Evolutionary conservation across 37 sponge, comb jelly and placozoan species (phyloP), one percentile per base, ranked within the genome.

Genomic region (Halichondria panicea): DNA sequence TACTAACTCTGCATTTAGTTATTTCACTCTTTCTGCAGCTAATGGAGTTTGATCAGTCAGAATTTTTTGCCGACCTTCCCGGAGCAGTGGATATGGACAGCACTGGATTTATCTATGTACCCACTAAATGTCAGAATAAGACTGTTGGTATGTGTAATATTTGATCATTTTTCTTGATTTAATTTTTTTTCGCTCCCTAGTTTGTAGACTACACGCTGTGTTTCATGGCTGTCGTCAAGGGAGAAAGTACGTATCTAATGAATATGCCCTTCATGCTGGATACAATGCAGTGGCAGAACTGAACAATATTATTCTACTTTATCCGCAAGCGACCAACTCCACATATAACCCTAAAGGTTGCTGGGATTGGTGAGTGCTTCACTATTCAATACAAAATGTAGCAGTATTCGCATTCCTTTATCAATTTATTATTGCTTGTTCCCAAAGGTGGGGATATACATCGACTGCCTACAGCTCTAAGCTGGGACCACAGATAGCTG

Each of bases 141-240:
- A 52, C 38, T 36, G 30, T 21, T 21, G 38, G 30, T 11, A 65
- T 38, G 27, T 42, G 40, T 70, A 35, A 30, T 41, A 37, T 35
- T 11, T 66, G 28, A 22, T 12, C 45, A 12, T 45, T 45, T 24
- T 15, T 48, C 52, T 48, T 15, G 15, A 34, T n/a, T n/a, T n/a
- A n/a, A n/a, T n/a, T 11, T 68, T 27, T 4, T 41, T 37, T 43
- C 6, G 24, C 27, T 7, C 28, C 24, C 2, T 44, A 74, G 78
- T 35, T 25, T 91, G 92, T 74, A 39, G 81, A 34, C 84, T 92
- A 15, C 93, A 92, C 55, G 56, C 88, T 71, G 88, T 82, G 0
- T 81, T 88, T 59, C 93, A 92, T 76, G 93, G 93, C 63, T 92
- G 93, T 54, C 43, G 62, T 13, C 92, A 92, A 74, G 92, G 92